A percentile compares a stretch with the other conserved stretches of the same genome.
Evolutionary conservation across 2,888 invertebrate genomes (phyloP).

Genomic region (Megamerina dolium): DNA sequence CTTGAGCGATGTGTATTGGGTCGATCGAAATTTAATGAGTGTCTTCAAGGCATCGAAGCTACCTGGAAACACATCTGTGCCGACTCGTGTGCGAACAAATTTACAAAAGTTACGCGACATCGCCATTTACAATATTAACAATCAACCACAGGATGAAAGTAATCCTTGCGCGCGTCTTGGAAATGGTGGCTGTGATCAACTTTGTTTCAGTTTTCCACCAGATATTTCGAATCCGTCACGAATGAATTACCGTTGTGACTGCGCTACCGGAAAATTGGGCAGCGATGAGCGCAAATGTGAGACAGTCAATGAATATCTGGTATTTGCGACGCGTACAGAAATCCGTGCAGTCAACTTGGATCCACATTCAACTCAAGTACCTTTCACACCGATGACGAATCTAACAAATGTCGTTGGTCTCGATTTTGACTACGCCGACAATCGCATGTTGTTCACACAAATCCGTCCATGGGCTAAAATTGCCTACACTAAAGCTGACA

Average conservation of each 20-base stretch:
- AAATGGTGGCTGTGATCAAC: constrained; percentile 85
- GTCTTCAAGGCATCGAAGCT: constrained; percentile 75
- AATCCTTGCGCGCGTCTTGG: constrained; percentile 73
- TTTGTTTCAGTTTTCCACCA: constrained; percentile 88
- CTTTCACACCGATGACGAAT: constrained; percentile 79
- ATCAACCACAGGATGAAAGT: constrained; percentile 76
- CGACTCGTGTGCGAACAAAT: constrained; percentile 72
- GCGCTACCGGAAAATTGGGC: constrained; percentile 77
- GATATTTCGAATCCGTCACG: constrained; percentile 52
- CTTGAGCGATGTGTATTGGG: constrained; percentile 85
- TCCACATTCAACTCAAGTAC: constrained; percentile 71
- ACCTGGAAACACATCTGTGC: constrained; percentile 64
- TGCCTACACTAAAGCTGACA: constrained; percentile 69
- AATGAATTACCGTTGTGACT: constrained; percentile 72
- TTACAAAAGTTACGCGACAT: constrained; percentile 83
- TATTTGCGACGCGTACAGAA: constrained; percentile 91
- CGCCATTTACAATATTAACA: constrained; percentile 80
- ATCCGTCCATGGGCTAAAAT: constrained; percentile 87
- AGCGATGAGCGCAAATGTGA: constrained; percentile 67
- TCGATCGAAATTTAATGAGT: constrained; percentile 83
- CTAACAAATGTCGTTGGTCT: constrained; percentile 90
- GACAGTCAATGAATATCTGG: constrained; percentile 79
- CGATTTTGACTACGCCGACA: constrained; percentile 89
- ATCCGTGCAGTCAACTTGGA: constrained; percentile 87
- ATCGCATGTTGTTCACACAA: constrained; percentile 85